phyloP scores from a whole-genome alignment of 2,888 invertebrate species.

The Cephalotes varians region DNA sequence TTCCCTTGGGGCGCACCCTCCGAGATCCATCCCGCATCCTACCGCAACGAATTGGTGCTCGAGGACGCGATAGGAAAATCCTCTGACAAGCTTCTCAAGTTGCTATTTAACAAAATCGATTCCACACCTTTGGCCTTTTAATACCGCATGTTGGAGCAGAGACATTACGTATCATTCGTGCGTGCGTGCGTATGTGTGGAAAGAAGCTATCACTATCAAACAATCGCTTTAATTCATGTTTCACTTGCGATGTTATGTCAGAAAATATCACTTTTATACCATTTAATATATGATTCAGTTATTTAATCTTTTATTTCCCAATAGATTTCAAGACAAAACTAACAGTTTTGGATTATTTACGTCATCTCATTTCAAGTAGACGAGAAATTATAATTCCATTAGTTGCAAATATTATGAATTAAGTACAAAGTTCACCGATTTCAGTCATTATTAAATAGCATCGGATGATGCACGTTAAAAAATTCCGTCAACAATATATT shows the following conservation, averaged over 20 bases:
- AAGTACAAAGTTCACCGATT: neutral
- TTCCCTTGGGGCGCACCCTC: constrained; percentile 66
- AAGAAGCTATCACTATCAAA: constrained; percentile 4
- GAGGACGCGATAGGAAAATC: constrained; percentile 32
- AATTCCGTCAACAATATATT: neutral
- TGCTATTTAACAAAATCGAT: constrained; percentile 29
- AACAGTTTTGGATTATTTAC: neutral
- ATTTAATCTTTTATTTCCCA: neutral
- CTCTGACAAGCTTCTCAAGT: neutral
- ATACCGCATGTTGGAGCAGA: neutral
- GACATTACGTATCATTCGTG: constrained; percentile 13
- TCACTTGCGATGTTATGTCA: neutral
- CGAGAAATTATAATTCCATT: constrained; percentile 4
- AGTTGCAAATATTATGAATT: neutral
- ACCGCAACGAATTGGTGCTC: constrained; percentile 53
- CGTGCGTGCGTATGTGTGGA: no score
- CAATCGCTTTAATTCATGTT: constrained; percentile 12
- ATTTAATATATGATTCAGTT: neutral
- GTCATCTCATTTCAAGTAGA: neutral
- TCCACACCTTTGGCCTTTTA: constrained; percentile 34
- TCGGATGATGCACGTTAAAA: neutral
- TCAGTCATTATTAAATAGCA: neutral
- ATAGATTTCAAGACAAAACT: neutral
- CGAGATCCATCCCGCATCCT: constrained; percentile 58
- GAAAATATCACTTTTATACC: neutral